Evolutionary conservation across 2,888 invertebrate genomes (phyloP), one percentile per base, ranked within the genome.

Genomic region (Nephrotoma appendiculata): DNA sequence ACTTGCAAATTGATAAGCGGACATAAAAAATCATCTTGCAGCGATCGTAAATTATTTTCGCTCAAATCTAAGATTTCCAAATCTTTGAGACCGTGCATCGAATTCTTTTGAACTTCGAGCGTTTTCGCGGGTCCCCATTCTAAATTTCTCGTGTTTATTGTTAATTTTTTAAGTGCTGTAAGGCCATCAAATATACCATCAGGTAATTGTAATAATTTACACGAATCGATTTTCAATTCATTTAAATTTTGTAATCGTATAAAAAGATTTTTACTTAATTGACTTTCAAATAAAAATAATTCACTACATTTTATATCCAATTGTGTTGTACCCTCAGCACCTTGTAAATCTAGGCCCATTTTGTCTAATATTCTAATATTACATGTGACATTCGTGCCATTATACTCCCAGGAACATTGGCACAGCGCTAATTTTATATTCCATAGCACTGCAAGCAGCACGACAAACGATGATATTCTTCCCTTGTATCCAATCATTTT

Each of bases 141-240:
- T 19, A 93, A 93, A 91, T 98, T 97, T 90, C 94, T 94, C 9
- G 97, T 96, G 89, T 95, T 95, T 86, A 98, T 92, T 87, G 94
- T 94, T 83, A 98, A 92, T 45, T 89, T 88, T 87, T 91, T 91
- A 85, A 98, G 92, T 88, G 96, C 95, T 89, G 93, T 93, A 86
- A 98, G 92, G 85, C 97, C 96, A 89, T 95, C 95, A 90, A 98
- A 97, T 48, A 96, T 94, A 89, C 94, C 94, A 86, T 96, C 96
- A 86, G 91, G 91, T 89, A 97, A 91, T 88, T 95, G 94, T 86
- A 96, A 92, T 85, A 98, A 92, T 91, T 98, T 97, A 91, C 97
- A 98, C 88, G 95, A 94, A 89, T 93, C 94, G 89, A 98, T 93
- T 88, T 94, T 93, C 86, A 98, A 92, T 88, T 96, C 95, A 89